Conservation (phyloP, 2,797 vertebrate species). For the Glyptemys insculpta region DNA sequence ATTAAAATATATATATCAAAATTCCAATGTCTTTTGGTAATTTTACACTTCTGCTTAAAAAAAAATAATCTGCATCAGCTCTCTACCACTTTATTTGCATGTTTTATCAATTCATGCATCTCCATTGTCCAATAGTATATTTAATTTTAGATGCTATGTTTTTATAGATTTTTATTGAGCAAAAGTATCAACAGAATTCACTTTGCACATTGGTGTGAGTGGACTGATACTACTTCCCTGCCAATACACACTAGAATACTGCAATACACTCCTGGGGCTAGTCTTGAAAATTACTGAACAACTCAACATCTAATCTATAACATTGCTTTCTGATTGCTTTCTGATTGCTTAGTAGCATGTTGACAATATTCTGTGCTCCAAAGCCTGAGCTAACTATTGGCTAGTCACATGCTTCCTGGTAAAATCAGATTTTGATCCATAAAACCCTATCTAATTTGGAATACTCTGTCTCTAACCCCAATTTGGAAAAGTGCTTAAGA, state of each 20-base stretch:
- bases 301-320: neutral
- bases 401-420: neutral
- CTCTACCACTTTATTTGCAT: neutral
- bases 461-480: neutral
- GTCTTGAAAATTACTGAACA: neutral
- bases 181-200: neutral
- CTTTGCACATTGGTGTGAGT: neutral
- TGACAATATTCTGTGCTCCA: neutral
- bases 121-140: neutral
- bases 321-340: too few relatives aligned
- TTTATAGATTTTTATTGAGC: neutral
- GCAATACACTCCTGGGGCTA: neutral
- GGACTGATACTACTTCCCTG: neutral
- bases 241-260: neutral
- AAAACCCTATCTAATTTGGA: neutral
- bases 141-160: neutral
- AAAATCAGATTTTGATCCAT: neutral
- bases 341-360: neutral
- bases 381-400: neutral
- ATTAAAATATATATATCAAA: neutral
- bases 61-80: neutral
- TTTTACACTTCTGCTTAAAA: conserved; percentile 19
- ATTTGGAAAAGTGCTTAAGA: neutral
- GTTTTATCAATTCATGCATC: neutral
- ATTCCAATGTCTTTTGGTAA: neutral